Evolutionary conservation across 1,140 invertebrate genomes (phyloP).

Genomic region (Phortica variegata): DNA sequence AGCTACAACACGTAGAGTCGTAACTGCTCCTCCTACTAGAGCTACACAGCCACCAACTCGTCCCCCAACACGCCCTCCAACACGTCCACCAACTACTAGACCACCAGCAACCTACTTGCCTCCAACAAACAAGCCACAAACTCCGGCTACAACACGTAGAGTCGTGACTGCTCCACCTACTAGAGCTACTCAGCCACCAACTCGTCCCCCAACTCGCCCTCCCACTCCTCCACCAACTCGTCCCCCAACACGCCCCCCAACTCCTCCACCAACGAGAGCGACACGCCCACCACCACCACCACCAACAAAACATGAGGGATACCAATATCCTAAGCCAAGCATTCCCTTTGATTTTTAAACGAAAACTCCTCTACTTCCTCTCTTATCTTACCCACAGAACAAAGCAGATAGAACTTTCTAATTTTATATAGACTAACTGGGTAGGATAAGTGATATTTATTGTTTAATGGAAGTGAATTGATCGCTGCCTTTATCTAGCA

Average conservation of each 20-base stretch:
- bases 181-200: conserved; percentile 2
- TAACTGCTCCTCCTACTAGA: conserved; percentile 16
- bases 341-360: conserved; percentile 56
- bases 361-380: background rate
- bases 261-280: conserved; percentile 19
- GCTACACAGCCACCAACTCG: conserved; percentile 23
- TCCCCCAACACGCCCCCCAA: conserved; percentile 1
- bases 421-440: background rate
- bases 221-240: conserved; percentile 27
- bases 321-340: conserved; percentile 58
- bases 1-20: conserved; percentile 13
- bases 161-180: background rate
- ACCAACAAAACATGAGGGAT: conserved; percentile 49
- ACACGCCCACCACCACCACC: conserved; percentile 29
- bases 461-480: background rate
- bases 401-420: background rate
- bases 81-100: conserved; percentile 6
- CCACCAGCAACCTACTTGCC: conserved; percentile 21
- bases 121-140: conserved; percentile 1
- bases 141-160: conserved; percentile 9
- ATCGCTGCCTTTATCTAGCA: conserved; percentile 32
- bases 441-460: background rate
- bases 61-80: conserved; percentile 15
- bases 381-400: too few relatives aligned
- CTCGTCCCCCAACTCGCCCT: conserved; percentile 11